Evolutionary conservation across 2,888 invertebrate genomes (phyloP).

Genomic region (Anarsia innoxiella): DNA sequence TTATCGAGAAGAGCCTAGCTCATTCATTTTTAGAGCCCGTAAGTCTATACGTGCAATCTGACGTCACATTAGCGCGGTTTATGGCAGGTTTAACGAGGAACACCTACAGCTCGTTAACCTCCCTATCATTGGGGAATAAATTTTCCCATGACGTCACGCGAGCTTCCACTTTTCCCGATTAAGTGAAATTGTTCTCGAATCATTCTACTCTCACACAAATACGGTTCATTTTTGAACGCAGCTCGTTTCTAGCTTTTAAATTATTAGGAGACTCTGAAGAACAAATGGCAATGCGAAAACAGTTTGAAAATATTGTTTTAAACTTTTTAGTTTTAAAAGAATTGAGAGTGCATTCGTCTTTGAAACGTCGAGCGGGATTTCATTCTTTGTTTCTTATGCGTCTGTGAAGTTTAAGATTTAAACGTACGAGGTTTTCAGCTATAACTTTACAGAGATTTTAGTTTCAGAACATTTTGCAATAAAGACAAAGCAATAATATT

Average conservation of each 20-base stretch:
- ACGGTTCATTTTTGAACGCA: slow-evolving; percentile 27
- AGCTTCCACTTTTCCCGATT: slow-evolving; percentile 29
- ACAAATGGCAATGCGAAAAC: slow-evolving; percentile 38
- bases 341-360: not conserved
- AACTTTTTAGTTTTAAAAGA: slow-evolving; percentile 9
- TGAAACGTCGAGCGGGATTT: not conserved
- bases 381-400: not conserved
- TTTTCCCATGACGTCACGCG: slow-evolving; percentile 38
- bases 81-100: slow-evolving; percentile 49
- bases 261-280: slow-evolving; percentile 30
- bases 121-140: slow-evolving; percentile 46
- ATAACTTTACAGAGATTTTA: too few relatives aligned
- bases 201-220: slow-evolving; percentile 25
- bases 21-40: slow-evolving; percentile 22
- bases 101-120: slow-evolving; percentile 55
- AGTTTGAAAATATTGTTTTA: slow-evolving; percentile 23
- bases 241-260: slow-evolving; percentile 27
- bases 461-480: too few relatives aligned
- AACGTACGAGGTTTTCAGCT: too few relatives aligned
- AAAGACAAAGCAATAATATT: too few relatives aligned
- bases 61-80: slow-evolving; percentile 51
- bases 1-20: slow-evolving; percentile 23
- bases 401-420: not conserved
- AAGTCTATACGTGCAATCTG: slow-evolving; percentile 34
- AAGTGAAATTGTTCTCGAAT: slow-evolving; percentile 30